phyloP scores from a whole-genome alignment of 2,113 vertebrate genomes.

The Podiceps cristatus region DNA sequence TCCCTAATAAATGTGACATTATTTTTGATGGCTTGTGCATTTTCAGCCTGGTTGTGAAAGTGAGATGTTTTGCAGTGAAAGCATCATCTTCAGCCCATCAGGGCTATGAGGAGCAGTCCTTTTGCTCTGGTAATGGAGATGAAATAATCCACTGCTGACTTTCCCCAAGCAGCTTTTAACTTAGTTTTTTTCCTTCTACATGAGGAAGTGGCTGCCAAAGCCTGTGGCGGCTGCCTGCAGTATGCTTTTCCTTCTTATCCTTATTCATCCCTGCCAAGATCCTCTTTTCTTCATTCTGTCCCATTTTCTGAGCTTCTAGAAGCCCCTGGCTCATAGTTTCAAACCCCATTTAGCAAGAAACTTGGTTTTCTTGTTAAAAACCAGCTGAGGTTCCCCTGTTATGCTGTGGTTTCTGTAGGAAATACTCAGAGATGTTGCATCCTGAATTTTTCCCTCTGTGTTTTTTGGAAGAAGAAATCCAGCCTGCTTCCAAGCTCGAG shows the following conservation, averaged over 20 bases:
- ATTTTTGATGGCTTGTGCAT: background rate
- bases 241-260: conserved; percentile 42
- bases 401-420: background rate
- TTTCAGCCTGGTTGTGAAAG: background rate
- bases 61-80: background rate
- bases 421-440: background rate
- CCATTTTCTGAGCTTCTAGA: conserved; percentile 37
- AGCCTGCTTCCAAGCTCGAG: background rate
- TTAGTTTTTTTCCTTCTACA: background rate
- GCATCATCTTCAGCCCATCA: background rate
- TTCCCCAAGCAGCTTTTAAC: conserved; percentile 54
- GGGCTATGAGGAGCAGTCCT: background rate
- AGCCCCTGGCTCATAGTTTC: conserved; percentile 15
- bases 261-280: conserved; percentile 42
- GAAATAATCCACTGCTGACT: conserved; percentile 41
- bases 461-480: background rate
- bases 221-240: conserved; percentile 32
- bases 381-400: background rate
- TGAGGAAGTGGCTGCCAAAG: conserved; percentile 43
- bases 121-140: conserved; percentile 7
- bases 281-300: conserved; percentile 26
- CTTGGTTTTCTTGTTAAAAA: background rate
- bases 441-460: background rate
- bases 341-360: conserved; percentile 11
- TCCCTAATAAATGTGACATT: conserved; percentile 45